Conservation (phyloP, 1,140 invertebrate species). For the Vanessa atalanta region DNA sequence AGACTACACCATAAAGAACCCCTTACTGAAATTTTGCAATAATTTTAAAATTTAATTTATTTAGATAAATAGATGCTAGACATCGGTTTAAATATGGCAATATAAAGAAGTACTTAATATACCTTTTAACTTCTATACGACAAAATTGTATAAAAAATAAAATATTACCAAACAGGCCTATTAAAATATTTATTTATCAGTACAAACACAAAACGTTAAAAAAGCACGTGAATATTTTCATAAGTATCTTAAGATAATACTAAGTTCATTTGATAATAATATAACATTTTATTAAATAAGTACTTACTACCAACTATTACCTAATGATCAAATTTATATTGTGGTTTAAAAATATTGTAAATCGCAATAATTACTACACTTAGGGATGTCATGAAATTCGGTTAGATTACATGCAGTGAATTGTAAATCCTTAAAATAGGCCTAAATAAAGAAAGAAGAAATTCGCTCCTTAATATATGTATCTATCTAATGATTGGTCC, state of each 20-base stretch:
- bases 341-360: neutral
- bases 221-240: constrained; percentile 25
- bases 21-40: neutral
- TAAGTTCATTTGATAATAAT: constrained; percentile 10
- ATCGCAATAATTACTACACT: neutral
- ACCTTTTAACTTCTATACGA: neutral
- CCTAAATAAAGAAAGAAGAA: neutral
- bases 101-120: neutral
- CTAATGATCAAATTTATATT: neutral
- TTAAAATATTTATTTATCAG: constrained; percentile 17
- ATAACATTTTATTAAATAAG: constrained; percentile 1
- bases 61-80: constrained; percentile 18
- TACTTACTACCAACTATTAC: neutral
- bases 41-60: constrained; percentile 5
- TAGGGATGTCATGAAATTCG: neutral
- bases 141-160: neutral
- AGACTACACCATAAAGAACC: neutral
- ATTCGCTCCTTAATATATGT: neutral
- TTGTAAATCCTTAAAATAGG: neutral
- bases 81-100: neutral
- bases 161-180: constrained; percentile 8
- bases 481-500: neutral
- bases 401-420: neutral
- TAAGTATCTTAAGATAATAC: constrained; percentile 26
- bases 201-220: constrained; percentile 8